Base-by-base conservation (phyloP, 2,797 vertebrate species). In the Telmatherina bonti region DNA sequence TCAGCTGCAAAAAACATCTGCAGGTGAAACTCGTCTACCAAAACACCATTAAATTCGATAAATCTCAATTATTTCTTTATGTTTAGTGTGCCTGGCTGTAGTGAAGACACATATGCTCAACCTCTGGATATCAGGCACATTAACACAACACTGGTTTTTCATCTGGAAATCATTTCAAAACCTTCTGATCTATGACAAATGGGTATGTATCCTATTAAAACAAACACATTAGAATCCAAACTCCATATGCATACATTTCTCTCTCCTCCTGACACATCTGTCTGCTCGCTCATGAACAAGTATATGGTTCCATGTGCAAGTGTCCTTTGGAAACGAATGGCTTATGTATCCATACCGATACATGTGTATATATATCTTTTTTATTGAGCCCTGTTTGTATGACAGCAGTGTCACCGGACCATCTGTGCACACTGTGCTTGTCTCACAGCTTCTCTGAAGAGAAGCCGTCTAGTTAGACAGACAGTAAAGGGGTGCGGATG, bases 111-210 rank as follows among this genome's bases (percentile, higher is more conserved):
- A 62, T 30, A 82, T 94, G 92, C 90, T 1, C 7, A 90, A 90
- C 93, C 81, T 84, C 90, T 95, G 94, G 93, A 95, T 94, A 94
- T 93, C 90, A 90, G 73, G 1, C 38, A 43, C 43, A 45, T 47
- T 91, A 89, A 94, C 90, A 92, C 93, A 93, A 95, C 92, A 93
- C 91, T 87, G 88, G 91, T 92, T 76, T 95, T 93, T 96, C 95
- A 96, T 96, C 95, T 95, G 96, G 93, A 94, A 91, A 89, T 95
- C 93, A 96, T 96, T 95, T 94, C 93, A 92, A 91, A 68, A 90
- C 86, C 91, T 38, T 72, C 86, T 94, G 94, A 96, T 95, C 92
- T 90, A 91, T 94, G 92, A 94, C 92, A 91, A 92, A 91, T 85
- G 93, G 92, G 92, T 92, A 89, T 87, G 89, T 92, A 83, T 92